Evolutionary conservation across 2,888 invertebrate genomes (phyloP).

Genomic region (Amphiduros pacificus): DNA sequence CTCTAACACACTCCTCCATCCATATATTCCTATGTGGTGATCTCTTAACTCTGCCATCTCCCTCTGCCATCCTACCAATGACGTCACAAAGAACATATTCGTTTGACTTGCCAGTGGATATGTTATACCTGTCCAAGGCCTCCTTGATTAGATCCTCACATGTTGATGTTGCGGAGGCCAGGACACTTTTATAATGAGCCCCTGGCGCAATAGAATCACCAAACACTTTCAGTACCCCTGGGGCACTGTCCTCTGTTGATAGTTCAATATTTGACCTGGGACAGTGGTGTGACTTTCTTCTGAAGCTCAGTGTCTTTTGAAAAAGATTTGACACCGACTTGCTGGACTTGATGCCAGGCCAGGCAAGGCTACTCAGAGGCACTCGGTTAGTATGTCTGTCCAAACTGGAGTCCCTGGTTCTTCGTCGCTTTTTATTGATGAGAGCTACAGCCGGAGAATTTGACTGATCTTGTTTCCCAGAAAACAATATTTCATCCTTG

Average conservation of each 20-base stretch:
- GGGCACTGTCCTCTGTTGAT: conserved; percentile 45
- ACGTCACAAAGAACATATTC: conserved; percentile 53
- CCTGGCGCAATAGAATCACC: conserved; percentile 48
- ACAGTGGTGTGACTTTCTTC: conserved; percentile 6
- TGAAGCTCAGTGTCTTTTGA: conserved; percentile 21
- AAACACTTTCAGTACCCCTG: conserved; percentile 49
- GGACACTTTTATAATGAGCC: conserved; percentile 51
- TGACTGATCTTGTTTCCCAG: too few species aligned
- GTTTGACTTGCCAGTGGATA: conserved; percentile 33
- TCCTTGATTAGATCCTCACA: conserved; percentile 49
- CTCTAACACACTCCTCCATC: conserved; percentile 42
- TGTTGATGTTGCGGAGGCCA: conserved; percentile 47
- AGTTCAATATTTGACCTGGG: conserved; percentile 31
- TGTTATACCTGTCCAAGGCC: conserved; percentile 46
- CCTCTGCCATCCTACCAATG: conserved; percentile 32
- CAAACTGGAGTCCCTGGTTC: too few species aligned
- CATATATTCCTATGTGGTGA: conserved; percentile 31
- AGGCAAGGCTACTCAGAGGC: too few species aligned
- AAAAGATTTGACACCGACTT: conserved; percentile 18
- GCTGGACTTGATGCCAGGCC: conserved; percentile 10
- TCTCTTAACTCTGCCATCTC: not conserved
- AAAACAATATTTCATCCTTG: too few species aligned
- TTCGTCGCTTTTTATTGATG: too few species aligned
- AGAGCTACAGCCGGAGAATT: too few species aligned
- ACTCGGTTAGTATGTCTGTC: too few species aligned